Evolutionary conservation across 2,888 invertebrate genomes (phyloP), one percentile per base, ranked within the genome.

Genomic region (Plagodis pulveraria): DNA sequence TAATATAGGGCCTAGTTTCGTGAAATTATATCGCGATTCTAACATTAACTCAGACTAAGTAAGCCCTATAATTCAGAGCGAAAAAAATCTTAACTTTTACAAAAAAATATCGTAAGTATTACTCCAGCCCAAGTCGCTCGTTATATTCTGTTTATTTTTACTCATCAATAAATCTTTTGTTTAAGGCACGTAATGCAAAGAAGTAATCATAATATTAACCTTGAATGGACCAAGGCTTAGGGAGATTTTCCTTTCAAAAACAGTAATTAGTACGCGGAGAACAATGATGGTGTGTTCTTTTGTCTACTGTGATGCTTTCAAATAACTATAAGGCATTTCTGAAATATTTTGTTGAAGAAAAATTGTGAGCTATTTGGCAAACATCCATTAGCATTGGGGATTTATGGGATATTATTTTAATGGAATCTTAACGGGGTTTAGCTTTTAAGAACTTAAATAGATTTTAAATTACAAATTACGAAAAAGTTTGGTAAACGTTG

Each of bases 261-360:
- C 54, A 54, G 53, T 65, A 63, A 69, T 69, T 62, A 66, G 62
- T 63, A 63, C 61, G 33, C 9, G n/a, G 47, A 22, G 44, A 67
- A 63, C 66, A 67, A 66, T 49, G 62, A 60, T 55, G 56, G 62
- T 63, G 60, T 62, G 66, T 45, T 52, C 66, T 58, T 65, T 69
- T 65, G 65, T 69, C 48, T 64, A 42, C 41, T 45, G 41, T 43
- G 51, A 38, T 53, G 45, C 58, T 63, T 63, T 63, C 47, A 50
- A 57, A 44, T 50, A 33, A 51, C 60, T 62, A 64, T 64, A 64
- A 67, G 64, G 51, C 58, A 66, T 62, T 45, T 34, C 46, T 43
- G 33, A 57, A 58, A 62, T 64, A 56, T 58, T 64, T 59, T 42
- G 52, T 53, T 34, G n/a, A 48, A 52, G 48, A 61, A 59, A 50